Conservation (phyloP, 2,113 vertebrate genomes). For the Sardina pilchardus region DNA sequence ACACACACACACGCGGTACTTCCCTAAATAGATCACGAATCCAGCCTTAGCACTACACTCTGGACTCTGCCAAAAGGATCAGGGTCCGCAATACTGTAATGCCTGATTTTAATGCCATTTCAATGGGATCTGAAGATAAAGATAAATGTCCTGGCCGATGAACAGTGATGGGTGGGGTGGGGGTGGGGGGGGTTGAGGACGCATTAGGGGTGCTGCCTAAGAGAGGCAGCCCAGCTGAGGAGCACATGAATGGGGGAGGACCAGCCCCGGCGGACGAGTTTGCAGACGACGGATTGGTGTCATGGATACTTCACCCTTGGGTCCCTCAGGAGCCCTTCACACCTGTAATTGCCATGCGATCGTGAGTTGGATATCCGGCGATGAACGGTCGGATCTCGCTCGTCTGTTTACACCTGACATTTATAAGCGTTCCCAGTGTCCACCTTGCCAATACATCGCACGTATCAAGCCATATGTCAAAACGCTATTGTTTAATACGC, state of each 20-base stretch:
- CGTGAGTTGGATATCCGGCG: neutral
- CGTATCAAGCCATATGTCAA: neutral
- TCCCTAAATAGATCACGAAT: too few species aligned
- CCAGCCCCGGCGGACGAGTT: neutral
- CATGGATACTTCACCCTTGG: neutral
- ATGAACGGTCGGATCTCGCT: neutral
- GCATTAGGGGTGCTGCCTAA: neutral
- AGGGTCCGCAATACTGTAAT: constrained; percentile 24
- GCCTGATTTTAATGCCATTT: constrained; percentile 42
- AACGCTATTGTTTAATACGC: neutral
- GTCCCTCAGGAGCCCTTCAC: neutral
- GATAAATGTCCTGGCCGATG: constrained; percentile 23
- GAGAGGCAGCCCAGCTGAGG: neutral
- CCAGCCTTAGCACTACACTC: neutral
- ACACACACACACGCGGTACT: too few species aligned
- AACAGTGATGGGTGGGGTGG: neutral
- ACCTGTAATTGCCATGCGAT: neutral
- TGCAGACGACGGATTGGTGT: neutral
- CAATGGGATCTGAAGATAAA: constrained; percentile 43
- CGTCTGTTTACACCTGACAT: neutral
- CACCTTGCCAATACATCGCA: neutral
- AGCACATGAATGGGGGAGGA: neutral
- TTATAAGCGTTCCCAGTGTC: neutral
- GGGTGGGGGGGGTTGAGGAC: neutral
- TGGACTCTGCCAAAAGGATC: neutral